Evolutionary conservation across 2,888 invertebrate species (phyloP).

Genomic region (Crocallis elinguaria): DNA sequence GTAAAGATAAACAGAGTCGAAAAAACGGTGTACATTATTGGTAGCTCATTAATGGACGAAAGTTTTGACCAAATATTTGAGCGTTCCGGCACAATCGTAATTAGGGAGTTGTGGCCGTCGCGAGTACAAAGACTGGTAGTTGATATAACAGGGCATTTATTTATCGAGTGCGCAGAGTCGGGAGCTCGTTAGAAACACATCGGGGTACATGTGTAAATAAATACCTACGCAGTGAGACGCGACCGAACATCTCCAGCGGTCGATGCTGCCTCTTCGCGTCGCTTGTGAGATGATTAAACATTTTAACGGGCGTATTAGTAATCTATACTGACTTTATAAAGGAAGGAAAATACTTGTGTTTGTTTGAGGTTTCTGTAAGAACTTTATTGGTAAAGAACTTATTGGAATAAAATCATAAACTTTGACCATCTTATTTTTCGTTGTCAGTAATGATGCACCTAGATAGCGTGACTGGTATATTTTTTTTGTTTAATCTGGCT

Average conservation of each 20-base stretch:
- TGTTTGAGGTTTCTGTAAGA: constrained; percentile 18
- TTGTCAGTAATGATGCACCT: too few relatives aligned
- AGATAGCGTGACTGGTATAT: too few relatives aligned
- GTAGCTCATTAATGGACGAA: constrained; percentile 82
- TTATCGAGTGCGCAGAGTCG: constrained; percentile 59
- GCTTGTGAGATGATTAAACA: constrained; percentile 43
- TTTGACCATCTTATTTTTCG: too few relatives aligned
- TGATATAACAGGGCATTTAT: constrained; percentile 71
- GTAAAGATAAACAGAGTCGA: constrained; percentile 63
- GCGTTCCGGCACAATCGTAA: constrained; percentile 71
- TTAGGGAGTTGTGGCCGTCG: constrained; percentile 63
- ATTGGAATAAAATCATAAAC: not conserved
- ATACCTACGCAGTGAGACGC: constrained; percentile 58
- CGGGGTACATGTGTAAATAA: constrained; percentile 78
- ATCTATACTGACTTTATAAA: constrained; percentile 30
- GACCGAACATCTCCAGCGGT: constrained; percentile 71
- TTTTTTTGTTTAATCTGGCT: too few relatives aligned
- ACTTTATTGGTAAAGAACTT: constrained; percentile 3
- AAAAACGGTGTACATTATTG: constrained; percentile 67
- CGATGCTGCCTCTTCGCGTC: constrained; percentile 45
- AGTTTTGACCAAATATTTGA: constrained; percentile 81
- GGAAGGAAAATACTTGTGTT: constrained; percentile 32
- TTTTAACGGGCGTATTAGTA: constrained; percentile 40
- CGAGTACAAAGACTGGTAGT: constrained; percentile 78
- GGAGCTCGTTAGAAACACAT: constrained; percentile 79